Evolutionary conservation across 2,888 invertebrate species (phyloP).

Genomic region (Pegoplata infirma): DNA sequence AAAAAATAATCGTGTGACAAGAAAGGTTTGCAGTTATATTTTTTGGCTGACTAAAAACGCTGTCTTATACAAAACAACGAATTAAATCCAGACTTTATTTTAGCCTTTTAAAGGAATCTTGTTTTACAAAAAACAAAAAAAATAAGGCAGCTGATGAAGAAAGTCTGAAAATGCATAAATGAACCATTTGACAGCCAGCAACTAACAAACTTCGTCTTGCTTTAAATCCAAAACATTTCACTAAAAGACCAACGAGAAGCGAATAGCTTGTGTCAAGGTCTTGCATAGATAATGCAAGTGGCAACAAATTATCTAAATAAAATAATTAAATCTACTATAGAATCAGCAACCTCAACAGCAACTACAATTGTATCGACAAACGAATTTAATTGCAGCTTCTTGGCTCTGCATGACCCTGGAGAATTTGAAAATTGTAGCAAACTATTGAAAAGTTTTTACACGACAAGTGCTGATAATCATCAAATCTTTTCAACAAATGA

Average conservation of each 20-base stretch:
- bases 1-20: no score
- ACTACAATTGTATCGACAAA: background rate
- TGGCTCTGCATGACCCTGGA: background rate
- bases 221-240: no score
- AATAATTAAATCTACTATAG: slow-evolving; percentile 5
- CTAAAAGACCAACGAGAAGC: no score
- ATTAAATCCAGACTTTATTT: background rate
- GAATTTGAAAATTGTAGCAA: background rate
- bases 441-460: background rate
- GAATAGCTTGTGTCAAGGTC: no score
- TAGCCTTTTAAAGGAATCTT: no score
- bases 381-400: background rate
- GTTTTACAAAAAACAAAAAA: no score
- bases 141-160: no score
- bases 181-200: no score
- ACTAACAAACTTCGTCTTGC: no score
- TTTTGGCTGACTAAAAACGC: no score
- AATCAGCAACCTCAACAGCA: background rate
- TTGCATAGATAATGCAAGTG: slow-evolving; percentile 13
- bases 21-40: no score
- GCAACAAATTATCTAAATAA: background rate
- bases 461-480: background rate
- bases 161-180: no score
- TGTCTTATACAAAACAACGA: background rate
- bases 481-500: background rate